Conservation (phyloP, 2,888 invertebrate genomes). For the Diaperis boleti region DNA sequence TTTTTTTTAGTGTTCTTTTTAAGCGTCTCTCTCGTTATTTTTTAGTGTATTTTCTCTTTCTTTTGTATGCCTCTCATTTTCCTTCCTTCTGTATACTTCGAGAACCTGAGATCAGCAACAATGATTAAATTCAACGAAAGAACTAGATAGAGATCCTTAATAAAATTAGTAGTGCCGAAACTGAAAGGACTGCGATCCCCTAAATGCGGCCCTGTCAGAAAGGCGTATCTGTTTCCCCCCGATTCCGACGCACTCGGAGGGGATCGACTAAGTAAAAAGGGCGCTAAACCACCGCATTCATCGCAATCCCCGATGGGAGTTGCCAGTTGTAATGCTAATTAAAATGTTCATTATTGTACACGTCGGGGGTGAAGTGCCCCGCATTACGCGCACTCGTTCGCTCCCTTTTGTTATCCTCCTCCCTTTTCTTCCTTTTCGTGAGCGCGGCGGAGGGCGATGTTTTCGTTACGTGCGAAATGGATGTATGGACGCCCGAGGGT, state of each 20-base stretch:
- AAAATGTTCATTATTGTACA: slow-evolving; percentile 47
- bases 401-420: not conserved
- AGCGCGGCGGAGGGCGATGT: not conserved
- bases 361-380: slow-evolving; percentile 31
- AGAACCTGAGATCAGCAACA: too few relatives aligned
- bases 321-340: slow-evolving; percentile 48
- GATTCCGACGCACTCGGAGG: slow-evolving; percentile 27
- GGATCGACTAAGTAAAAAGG: slow-evolving; percentile 42
- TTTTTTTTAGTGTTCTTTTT: too few relatives aligned
- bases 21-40: too few relatives aligned
- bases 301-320: slow-evolving; percentile 44
- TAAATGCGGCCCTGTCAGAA: slow-evolving; percentile 9
- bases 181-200: too few relatives aligned
- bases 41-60: too few relatives aligned
- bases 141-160: too few relatives aligned
- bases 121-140: too few relatives aligned
- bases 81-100: too few relatives aligned
- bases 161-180: too few relatives aligned
- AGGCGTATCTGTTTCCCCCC: slow-evolving; percentile 33
- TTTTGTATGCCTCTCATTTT: too few relatives aligned
- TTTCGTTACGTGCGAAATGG: slow-evolving; percentile 1
- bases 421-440: not conserved
- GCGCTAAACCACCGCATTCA: slow-evolving; percentile 42
- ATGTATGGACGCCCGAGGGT: not conserved
- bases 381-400: slow-evolving; percentile 3